A percentile compares a stretch with the other conserved stretches of the same genome.
Evolutionary conservation across 2,888 invertebrate species (phyloP).

Genomic region (Tipula confusa): DNA sequence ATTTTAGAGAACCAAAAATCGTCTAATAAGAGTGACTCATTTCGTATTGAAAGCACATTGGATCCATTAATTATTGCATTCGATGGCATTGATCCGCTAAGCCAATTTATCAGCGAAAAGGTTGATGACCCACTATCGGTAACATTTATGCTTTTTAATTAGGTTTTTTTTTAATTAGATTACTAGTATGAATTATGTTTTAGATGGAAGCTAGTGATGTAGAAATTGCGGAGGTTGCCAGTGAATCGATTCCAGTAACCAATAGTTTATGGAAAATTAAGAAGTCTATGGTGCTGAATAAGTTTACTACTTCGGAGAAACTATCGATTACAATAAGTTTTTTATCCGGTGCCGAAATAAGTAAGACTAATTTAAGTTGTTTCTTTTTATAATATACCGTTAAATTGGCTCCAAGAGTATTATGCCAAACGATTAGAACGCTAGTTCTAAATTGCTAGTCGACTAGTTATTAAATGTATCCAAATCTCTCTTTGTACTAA

Average conservation of each 20-base stretch:
- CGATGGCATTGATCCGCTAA: slow-evolving; percentile 70
- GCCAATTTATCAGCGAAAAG: slow-evolving; percentile 62
- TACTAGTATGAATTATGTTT: background rate
- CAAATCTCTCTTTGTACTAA: too few species aligned
- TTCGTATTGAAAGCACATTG: slow-evolving; percentile 34
- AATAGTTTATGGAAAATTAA: slow-evolving; percentile 75
- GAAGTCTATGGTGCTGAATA: slow-evolving; percentile 73
- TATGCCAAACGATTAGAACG: too few species aligned
- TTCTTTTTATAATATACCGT: slow-evolving; percentile 3
- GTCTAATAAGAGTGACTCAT: background rate
- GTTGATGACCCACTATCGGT: slow-evolving; percentile 61
- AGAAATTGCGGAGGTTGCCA: background rate
- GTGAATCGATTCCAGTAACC: slow-evolving; percentile 42
- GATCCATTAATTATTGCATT: slow-evolving; percentile 57
- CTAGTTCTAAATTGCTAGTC: too few species aligned
- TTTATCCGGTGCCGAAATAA: slow-evolving; percentile 74
- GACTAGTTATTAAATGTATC: too few species aligned
- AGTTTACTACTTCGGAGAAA: slow-evolving; percentile 91
- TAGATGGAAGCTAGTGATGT: background rate
- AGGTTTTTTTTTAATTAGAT: background rate
- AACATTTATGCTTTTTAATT: too few species aligned
- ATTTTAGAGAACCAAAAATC: slow-evolving; percentile 48
- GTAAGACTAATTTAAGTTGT: too few species aligned
- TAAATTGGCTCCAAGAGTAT: slow-evolving; percentile 38
- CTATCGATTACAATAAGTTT: slow-evolving; percentile 87